Evolutionary conservation across 2,888 invertebrate species (phyloP).

Genomic region (Psylliodes chrysocephalus): DNA sequence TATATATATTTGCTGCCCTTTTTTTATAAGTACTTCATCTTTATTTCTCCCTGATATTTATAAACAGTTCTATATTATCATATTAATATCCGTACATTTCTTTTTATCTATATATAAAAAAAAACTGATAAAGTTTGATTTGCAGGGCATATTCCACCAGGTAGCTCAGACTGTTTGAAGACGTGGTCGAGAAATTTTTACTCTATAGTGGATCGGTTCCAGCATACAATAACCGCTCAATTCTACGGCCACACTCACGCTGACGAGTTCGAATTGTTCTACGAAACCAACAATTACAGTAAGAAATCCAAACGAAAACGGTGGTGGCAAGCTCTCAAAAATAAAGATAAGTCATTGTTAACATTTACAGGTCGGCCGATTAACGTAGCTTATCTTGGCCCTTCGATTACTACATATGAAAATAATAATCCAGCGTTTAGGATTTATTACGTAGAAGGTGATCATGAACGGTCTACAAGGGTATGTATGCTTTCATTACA

Average conservation of each 20-base stretch:
- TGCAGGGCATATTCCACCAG: slow-evolving; percentile 91
- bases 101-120: no score
- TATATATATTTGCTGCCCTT: no score
- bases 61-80: no score
- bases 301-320: slow-evolving; percentile 55
- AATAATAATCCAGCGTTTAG: slow-evolving; percentile 94
- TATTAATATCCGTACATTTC: no score
- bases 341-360: slow-evolving; percentile 40
- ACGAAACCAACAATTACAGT: slow-evolving; percentile 82
- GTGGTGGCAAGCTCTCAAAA: slow-evolving; percentile 44
- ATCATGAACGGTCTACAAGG: slow-evolving; percentile 82
- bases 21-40: no score
- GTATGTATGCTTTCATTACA: slow-evolving; percentile 67
- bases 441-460: slow-evolving; percentile 94
- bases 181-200: slow-evolving; percentile 96
- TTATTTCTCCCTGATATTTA: no score
- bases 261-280: slow-evolving; percentile 94
- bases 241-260: slow-evolving; percentile 94
- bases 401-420: slow-evolving; percentile 93
- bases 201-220: slow-evolving; percentile 86
- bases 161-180: slow-evolving; percentile 90
- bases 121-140: no score
- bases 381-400: slow-evolving; percentile 90
- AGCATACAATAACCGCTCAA: slow-evolving; percentile 87
- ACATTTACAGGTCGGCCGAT: slow-evolving; percentile 71